phyloP scores from a whole-genome alignment of 2,113 vertebrate species.

The Xenopus laevis region DNA sequence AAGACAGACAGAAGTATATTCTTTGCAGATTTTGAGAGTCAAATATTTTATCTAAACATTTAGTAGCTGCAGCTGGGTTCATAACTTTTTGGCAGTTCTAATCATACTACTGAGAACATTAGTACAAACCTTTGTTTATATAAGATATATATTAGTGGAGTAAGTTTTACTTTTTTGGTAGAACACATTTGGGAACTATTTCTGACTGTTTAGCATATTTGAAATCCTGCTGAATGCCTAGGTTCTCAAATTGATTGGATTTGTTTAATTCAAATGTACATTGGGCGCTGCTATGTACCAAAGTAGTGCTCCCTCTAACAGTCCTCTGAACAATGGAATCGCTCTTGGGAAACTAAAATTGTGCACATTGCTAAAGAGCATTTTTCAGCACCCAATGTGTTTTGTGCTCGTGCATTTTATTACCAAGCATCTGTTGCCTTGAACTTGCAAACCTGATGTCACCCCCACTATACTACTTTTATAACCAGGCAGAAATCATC shows the following conservation, averaged over 20 bases:
- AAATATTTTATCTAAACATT: too few relatives aligned
- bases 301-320: neutral
- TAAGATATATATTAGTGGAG: too few relatives aligned
- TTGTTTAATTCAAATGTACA: neutral
- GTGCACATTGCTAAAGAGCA: slow-evolving; percentile 13
- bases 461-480: slow-evolving; percentile 23
- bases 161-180: too few relatives aligned
- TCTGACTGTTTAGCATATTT: neutral
- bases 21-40: too few relatives aligned
- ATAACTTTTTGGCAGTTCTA: too few relatives aligned
- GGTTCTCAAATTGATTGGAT: neutral
- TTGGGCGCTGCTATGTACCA: neutral
- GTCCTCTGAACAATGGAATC: neutral
- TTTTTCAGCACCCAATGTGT: slow-evolving; percentile 13
- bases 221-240: neutral
- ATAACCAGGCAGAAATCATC: slow-evolving; percentile 23
- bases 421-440: slow-evolving; percentile 30
- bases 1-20: too few relatives aligned
- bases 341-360: neutral
- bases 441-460: slow-evolving; percentile 34
- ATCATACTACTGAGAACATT: too few relatives aligned
- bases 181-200: too few relatives aligned
- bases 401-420: slow-evolving; percentile 22
- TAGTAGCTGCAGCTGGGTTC: too few relatives aligned
- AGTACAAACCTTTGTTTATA: too few relatives aligned